These are phyloP conservation scores for Anastrepha obliqua DNA, from an alignment of 1,140 invertebrate genomes.

Conservation along the genomic window DNA sequence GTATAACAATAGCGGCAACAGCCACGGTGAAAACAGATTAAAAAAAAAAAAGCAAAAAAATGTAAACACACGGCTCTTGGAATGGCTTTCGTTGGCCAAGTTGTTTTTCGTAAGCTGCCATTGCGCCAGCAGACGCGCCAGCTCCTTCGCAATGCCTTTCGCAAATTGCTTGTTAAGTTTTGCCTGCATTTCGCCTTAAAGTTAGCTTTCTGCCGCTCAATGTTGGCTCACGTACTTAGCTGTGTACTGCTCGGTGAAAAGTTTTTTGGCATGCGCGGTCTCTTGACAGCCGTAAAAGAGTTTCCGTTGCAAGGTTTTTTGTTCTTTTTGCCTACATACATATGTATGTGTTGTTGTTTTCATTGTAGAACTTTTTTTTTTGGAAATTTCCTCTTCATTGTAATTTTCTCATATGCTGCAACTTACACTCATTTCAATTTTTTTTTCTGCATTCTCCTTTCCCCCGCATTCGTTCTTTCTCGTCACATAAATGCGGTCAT, in stretches of 20 bases:
- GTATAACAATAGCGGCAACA: not conserved
- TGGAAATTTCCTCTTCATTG: not conserved
- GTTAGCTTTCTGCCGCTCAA: not conserved
- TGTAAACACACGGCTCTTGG: not conserved
- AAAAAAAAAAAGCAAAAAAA: not conserved
- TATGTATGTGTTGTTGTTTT: no score
- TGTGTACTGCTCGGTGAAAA: not conserved
- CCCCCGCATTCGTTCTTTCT: not conserved
- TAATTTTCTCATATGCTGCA: not conserved
- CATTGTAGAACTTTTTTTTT: no score
- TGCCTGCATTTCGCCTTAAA: not conserved
- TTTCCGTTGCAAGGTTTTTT: not conserved
- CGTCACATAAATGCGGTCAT: not conserved
- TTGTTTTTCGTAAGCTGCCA: not conserved
- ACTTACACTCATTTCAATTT: not conserved
- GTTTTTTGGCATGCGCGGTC: slow-evolving; percentile 19
- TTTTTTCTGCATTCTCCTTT: not conserved
- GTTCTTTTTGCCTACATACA: not conserved
- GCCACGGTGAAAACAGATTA: not conserved
- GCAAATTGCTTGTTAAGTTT: not conserved
- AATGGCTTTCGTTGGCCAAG: not conserved
- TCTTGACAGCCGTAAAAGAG: slow-evolving; percentile 22
- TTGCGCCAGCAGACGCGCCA: no score
- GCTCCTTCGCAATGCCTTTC: no score
- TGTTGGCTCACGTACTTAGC: not conserved